A percentile compares a stretch with the other conserved stretches of the same genome.
Conservation (phyloP, 2,888 invertebrate genomes). For the Lissocephala sabroskyi region DNA sequence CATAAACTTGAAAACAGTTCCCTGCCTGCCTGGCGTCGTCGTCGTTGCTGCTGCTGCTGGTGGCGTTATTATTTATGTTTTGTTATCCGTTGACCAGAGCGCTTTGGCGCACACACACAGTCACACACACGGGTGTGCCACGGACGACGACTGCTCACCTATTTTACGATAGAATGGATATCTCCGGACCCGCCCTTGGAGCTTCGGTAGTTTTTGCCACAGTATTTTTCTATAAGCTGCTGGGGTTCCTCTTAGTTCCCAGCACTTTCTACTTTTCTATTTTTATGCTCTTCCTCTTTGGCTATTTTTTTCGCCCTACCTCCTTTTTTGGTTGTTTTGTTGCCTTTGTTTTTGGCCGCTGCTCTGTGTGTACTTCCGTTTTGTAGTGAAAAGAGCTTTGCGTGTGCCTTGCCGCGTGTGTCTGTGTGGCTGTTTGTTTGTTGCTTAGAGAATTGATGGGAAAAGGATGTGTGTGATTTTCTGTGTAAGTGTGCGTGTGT, state of each 20-base stretch:
- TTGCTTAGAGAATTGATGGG: slow-evolving; percentile 63
- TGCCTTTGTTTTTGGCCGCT: slow-evolving; percentile 42
- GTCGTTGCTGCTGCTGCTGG: slow-evolving; percentile 14
- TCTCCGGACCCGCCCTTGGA: slow-evolving; percentile 29
- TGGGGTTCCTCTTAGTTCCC: no score
- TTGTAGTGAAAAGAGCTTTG: slow-evolving; percentile 64
- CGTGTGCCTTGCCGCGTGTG: slow-evolving; percentile 33
- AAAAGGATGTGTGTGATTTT: slow-evolving; percentile 62
- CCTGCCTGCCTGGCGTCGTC: slow-evolving; percentile 5
- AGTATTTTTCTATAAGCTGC: slow-evolving; percentile 52
- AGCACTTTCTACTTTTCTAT: no score
- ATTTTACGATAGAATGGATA: slow-evolving; percentile 65
- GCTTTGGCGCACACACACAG: slow-evolving; percentile 26
- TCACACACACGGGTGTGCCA: slow-evolving; percentile 3
- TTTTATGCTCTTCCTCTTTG: slow-evolving; percentile 14
- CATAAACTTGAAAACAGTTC: slow-evolving; percentile 14
- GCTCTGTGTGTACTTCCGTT: slow-evolving; percentile 56
- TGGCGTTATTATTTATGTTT: slow-evolving; percentile 69
- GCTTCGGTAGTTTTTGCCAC: slow-evolving; percentile 45
- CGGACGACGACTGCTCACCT: slow-evolving; percentile 43
- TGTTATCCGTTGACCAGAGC: slow-evolving; percentile 67
- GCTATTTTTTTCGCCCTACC: background rate
- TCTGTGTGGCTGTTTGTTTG: slow-evolving; percentile 50
- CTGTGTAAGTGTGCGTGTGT: slow-evolving; percentile 17
- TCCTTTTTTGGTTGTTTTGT: slow-evolving; percentile 19